phyloP scores from a whole-genome alignment of 2,113 vertebrate species.

The Aptenodytes patagonicus region DNA sequence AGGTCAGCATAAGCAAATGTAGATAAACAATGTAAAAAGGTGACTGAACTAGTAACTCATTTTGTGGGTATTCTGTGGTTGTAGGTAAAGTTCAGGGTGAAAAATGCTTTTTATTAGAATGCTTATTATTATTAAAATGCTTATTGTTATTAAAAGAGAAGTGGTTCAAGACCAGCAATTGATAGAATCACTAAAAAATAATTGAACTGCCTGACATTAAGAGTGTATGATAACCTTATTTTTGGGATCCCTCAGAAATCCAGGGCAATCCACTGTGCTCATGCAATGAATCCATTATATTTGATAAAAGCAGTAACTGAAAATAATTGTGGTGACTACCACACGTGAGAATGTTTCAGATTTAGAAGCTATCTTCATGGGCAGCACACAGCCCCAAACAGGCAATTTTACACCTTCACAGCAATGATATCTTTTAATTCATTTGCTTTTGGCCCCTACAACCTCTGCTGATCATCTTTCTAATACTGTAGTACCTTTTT shows the following conservation, averaged over 20 bases:
- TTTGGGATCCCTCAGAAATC: background rate
- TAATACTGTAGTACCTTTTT: background rate
- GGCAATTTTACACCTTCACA: background rate
- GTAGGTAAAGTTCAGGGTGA: background rate
- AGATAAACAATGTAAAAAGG: background rate
- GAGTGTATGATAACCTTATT: background rate
- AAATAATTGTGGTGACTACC: background rate
- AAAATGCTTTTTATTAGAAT: background rate
- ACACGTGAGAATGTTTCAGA: background rate
- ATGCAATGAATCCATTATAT: background rate
- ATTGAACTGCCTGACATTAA: background rate
- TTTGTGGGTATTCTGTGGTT: background rate
- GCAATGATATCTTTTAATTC: background rate
- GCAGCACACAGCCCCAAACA: background rate
- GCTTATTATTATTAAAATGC: background rate
- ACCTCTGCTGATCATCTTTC: background rate
- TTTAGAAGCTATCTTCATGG: background rate
- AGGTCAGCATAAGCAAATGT: background rate
- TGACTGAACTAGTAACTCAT: background rate
- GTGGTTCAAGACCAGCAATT: background rate
- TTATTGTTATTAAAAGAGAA: background rate
- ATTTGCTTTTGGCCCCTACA: background rate
- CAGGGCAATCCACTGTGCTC: background rate
- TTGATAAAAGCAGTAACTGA: background rate
- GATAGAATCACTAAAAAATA: background rate